Evolutionary conservation across 2,888 invertebrate genomes (phyloP).

Genomic region (Trissoscelio sp.): DNA sequence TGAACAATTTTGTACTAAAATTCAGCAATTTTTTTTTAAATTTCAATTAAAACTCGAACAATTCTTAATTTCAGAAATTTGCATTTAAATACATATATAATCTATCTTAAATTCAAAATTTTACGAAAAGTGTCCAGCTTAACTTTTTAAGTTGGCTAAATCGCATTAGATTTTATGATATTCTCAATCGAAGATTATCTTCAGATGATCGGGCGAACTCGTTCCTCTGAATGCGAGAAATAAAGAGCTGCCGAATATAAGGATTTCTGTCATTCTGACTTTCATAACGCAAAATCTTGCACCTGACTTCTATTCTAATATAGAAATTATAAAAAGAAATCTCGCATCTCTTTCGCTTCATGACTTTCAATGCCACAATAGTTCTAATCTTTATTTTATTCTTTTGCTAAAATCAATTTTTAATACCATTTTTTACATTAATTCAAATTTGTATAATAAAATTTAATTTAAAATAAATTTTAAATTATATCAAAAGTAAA

Average conservation of each 20-base stretch:
- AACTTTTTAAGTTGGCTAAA: constrained; percentile 69
- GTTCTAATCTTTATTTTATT: neutral
- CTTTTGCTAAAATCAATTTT: neutral
- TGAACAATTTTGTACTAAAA: no score
- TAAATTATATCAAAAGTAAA: no score
- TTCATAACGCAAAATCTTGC: constrained; percentile 37
- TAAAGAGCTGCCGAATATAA: constrained; percentile 30
- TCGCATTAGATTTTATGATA: constrained; percentile 60
- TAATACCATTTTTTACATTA: no score
- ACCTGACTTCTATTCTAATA: constrained; percentile 42
- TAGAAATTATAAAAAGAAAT: neutral
- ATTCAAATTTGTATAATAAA: no score
- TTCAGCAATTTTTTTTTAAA: constrained; percentile 14
- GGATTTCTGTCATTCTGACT: constrained; percentile 34
- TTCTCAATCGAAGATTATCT: constrained; percentile 32
- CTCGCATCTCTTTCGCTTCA: constrained; percentile 10
- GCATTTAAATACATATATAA: constrained; percentile 26
- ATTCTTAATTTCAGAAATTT: constrained; percentile 42
- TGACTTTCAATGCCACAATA: constrained; percentile 26
- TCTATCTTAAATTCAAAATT: neutral
- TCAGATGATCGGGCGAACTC: constrained; percentile 30
- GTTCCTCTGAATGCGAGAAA: constrained; percentile 36
- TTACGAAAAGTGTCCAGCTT: constrained; percentile 49
- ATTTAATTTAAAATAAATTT: neutral
- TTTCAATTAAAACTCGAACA: neutral